phyloP scores from a whole-genome alignment of 1,140 invertebrate genomes.

The Tetramorium simillimum region DNA sequence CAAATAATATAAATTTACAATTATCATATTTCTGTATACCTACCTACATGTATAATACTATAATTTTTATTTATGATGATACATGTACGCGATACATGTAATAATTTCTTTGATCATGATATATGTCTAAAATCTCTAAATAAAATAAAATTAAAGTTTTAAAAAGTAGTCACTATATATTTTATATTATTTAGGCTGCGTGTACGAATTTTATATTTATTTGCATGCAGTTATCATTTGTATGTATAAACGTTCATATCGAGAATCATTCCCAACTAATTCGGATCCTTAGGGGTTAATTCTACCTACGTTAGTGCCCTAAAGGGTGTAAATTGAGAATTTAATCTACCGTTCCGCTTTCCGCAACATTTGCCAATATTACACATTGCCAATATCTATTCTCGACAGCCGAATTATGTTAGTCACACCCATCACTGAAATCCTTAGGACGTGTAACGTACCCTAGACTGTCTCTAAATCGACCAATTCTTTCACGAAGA shows the following conservation, averaged over 20 bases:
- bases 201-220: background rate
- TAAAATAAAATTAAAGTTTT: background rate
- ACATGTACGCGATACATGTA: background rate
- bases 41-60: background rate
- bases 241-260: background rate
- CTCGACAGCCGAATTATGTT: background rate
- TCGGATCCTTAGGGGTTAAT: background rate
- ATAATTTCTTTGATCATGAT: background rate
- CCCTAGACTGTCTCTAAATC: background rate
- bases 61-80: background rate
- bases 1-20: background rate
- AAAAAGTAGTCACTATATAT: background rate
- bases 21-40: background rate
- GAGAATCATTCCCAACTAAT: background rate
- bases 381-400: background rate
- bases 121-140: background rate
- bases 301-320: background rate
- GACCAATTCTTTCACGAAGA: background rate
- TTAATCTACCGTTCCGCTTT: slow-evolving; percentile 20
- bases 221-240: background rate
- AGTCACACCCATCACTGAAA: background rate
- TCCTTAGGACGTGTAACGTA: background rate
- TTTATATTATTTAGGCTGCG: background rate
- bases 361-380: slow-evolving; percentile 10
- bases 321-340: slow-evolving; percentile 30